Evolutionary conservation across 2,888 invertebrate species (phyloP), one percentile per base, ranked within the genome.

Genomic region (Nomada fabriciana): DNA sequence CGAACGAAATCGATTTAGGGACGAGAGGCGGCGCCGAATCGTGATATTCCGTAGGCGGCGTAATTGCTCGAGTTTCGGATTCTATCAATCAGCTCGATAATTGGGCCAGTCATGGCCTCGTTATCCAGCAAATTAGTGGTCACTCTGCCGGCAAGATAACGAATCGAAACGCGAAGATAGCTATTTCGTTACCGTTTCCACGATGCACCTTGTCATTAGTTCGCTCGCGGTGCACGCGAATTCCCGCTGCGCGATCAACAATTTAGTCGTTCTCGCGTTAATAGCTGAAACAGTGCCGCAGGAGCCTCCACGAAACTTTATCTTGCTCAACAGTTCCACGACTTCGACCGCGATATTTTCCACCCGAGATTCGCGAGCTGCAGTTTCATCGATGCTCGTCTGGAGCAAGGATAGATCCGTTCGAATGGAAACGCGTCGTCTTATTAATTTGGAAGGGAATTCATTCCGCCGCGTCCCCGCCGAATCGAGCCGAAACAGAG

Each of bases 71-170:
- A 75, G 80, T 74, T 73, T 78, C 79, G 80, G 61, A 85, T 85
- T 85, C 82, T 82, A 85, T 85, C 85, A 82, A 85, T 82, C 85
- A 85, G 61, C 57, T 64, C 42, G 73, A 71, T 85, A 85, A 85
- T 85, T 85, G 77, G 79, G 68, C 75, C 75, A 79, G 84, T 74
- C 74, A 72, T 71, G 63, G 79, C 74, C 85, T 82, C 75, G 85
- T 85, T 85, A 85, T 76, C 72, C 63, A 77, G 82, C 71, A 76
- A 85, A 85, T 85, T 85, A 85, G 85, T 78, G 85, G 80, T 76
- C 76, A 77, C 60, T 55, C 23, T 15, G 78, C 60, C 63, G 65
- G 69, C 69, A 83, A 83, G 83, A 77, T 76, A 72, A 72, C 74
- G 59, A 69, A 61, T 76, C 76, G 52, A 55, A 82, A 72, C 76